A percentile compares a stretch with the other conserved stretches of the same genome.
Conservation (phyloP, 2,888 invertebrate species). For the Aplocera efformata region DNA sequence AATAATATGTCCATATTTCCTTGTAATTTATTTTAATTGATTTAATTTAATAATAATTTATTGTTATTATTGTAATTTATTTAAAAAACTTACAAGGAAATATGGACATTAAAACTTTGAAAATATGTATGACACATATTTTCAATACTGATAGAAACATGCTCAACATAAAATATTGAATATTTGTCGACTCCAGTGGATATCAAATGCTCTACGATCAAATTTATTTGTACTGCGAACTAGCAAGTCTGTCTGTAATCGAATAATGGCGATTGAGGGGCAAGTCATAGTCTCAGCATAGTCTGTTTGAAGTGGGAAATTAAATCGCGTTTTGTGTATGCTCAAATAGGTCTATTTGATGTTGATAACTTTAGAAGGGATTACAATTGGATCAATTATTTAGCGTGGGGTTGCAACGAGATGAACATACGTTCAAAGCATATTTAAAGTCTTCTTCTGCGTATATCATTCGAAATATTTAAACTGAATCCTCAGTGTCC, state of each 20-base stretch:
- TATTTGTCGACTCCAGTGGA: constrained; percentile 11
- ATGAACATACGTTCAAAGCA: too few species aligned
- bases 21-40: too few species aligned
- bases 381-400: constrained; percentile 1
- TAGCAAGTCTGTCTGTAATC: constrained; percentile 46
- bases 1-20: too few species aligned
- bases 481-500: too few species aligned
- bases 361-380: constrained; percentile 16
- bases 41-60: too few species aligned
- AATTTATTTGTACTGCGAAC: constrained; percentile 49
- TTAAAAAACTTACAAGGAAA: too few species aligned
- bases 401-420: not conserved
- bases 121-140: too few species aligned
- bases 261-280: constrained; percentile 49
- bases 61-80: too few species aligned
- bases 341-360: constrained; percentile 26
- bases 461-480: too few species aligned
- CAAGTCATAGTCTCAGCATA: constrained; percentile 24
- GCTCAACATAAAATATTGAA: not conserved
- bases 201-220: constrained; percentile 5
- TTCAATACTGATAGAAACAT: too few species aligned
- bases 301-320: constrained; percentile 33
- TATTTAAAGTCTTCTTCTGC: too few species aligned
- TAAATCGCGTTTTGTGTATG: constrained; percentile 27
- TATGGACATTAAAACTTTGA: too few species aligned